A percentile compares a stretch with the other conserved stretches of the same genome.
Evolutionary conservation across 1,140 invertebrate genomes (phyloP).

Genomic region (Zophobas atratus): DNA sequence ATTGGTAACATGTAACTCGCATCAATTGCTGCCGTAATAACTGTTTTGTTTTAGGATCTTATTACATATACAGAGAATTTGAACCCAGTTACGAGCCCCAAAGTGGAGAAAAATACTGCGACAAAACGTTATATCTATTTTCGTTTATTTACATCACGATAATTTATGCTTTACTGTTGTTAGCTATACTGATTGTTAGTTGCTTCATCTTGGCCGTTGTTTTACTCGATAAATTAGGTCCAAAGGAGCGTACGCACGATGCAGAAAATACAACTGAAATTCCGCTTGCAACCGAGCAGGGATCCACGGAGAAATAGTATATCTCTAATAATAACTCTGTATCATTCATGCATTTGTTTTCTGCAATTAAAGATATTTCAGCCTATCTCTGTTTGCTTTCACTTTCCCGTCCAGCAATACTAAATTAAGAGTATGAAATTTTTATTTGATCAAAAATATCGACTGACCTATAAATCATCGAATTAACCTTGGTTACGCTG

Average conservation of each 20-base stretch:
- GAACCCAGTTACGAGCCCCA: constrained; percentile 33
- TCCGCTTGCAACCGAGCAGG: constrained; percentile 1
- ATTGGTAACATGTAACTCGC: not conserved
- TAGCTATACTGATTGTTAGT: not conserved
- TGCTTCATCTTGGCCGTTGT: constrained; percentile 3
- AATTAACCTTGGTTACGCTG: not conserved
- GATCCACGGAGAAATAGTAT: not conserved
- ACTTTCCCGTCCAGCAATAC: not conserved
- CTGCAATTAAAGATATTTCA: not conserved
- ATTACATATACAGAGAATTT: constrained; percentile 36
- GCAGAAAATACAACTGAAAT: not conserved
- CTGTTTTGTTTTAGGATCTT: constrained; percentile 23
- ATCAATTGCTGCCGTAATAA: not conserved
- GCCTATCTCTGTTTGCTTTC: not conserved
- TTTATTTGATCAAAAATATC: constrained; percentile 9
- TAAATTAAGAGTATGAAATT: not conserved
- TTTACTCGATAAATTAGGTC: not conserved
- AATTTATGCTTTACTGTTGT: constrained; percentile 13
- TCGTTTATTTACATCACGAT: constrained; percentile 36
- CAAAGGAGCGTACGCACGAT: not conserved
- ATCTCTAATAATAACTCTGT: not conserved
- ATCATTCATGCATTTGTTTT: constrained; percentile 12
- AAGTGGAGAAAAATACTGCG: constrained; percentile 17
- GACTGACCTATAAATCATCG: constrained; percentile 9
- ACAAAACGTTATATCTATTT: constrained; percentile 35